These are phyloP conservation scores for Rhynchotus rufescens DNA, from an alignment of 2,797 vertebrate genomes.

Conservation along the genomic window DNA sequence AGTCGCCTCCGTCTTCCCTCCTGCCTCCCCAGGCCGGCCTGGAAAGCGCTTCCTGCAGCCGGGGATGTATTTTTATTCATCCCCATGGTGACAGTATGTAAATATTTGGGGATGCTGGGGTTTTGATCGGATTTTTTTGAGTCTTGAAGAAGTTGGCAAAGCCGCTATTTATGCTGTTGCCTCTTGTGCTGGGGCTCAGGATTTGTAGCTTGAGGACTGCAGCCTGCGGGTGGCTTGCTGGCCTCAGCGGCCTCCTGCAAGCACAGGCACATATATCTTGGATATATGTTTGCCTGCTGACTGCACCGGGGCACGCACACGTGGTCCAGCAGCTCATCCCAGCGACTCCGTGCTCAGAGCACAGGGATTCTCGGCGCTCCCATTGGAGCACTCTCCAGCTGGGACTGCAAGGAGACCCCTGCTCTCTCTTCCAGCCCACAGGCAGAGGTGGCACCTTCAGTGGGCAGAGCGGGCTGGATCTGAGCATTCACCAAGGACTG, in stretches of 20 bases:
- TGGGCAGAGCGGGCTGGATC: background rate
- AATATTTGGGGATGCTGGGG: slow-evolving; percentile 45
- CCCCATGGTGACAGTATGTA: background rate
- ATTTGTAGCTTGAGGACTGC: background rate
- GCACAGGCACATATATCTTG: accelerated
- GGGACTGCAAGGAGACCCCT: background rate
- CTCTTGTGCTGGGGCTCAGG: background rate
- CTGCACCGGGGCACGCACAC: background rate
- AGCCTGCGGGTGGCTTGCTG: background rate
- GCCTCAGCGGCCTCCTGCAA: background rate
- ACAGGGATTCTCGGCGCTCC: accelerated
- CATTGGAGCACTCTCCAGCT: background rate
- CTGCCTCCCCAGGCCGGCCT: background rate
- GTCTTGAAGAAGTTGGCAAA: slow-evolving; percentile 13
- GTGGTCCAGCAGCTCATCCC: background rate
- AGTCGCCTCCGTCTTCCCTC: background rate
- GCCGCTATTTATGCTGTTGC: background rate
- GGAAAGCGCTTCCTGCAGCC: slow-evolving; percentile 22
- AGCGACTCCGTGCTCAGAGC: background rate
- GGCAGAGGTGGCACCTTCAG: background rate
- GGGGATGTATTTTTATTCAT: slow-evolving; percentile 38
- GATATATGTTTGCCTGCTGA: background rate
- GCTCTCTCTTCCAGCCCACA: background rate
- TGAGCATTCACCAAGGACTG: background rate
- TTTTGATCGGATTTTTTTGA: slow-evolving; percentile 18